Evolutionary conservation across 2,113 vertebrate genomes (phyloP), one percentile per base, ranked within the genome.

Genomic region (Blennius ocellaris): DNA sequence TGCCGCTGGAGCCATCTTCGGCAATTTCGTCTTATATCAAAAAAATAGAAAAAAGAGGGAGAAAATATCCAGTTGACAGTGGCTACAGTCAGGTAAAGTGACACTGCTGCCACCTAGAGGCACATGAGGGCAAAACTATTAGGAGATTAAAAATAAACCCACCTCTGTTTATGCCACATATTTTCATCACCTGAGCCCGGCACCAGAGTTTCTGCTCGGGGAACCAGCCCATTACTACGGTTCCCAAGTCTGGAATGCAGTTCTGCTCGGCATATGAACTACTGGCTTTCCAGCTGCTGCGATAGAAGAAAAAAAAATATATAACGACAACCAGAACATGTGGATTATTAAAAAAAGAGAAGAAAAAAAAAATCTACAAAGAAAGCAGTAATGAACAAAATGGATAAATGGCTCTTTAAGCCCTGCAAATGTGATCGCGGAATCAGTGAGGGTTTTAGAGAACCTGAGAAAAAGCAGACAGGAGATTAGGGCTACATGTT

Each of bases 191-290:
- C 82, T 87, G 89, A 73, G 78, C 79, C 30, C 94, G 89, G 78
- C 87, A 90, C 93, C 94, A 94, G 56, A 87, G 81, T 73, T 90
- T 58, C 11, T 85, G 83, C 50, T 88, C 51, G 3, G 87, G 56
- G 60, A 93, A 85, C 90, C 90, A 92, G 40, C 80, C 89, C 59
- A 93, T 73, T 44, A 93, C 92, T 16, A 80, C 66, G 44, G 82
- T 59, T 50, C 93, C 93, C 41, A 93, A 91, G 76, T 92, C 90
- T 78, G 93, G 94, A 74, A 93, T 85, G 67, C 80, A 81, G 66
- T 87, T 92, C 71, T 88, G 86, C 69, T 89, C 87, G 0, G 86
- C 88, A 70, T 87, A 83, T 47, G 91, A 90, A 57, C 57, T 55
- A 71, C 55, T 70, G 62, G 59, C 68, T 77, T 78, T 74, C 65